A percentile compares a stretch with the other conserved stretches of the same genome.
These are phyloP conservation scores for Teinopalpus imperialis DNA, from an alignment of 2,888 invertebrate species.

Conservation along the genomic window DNA sequence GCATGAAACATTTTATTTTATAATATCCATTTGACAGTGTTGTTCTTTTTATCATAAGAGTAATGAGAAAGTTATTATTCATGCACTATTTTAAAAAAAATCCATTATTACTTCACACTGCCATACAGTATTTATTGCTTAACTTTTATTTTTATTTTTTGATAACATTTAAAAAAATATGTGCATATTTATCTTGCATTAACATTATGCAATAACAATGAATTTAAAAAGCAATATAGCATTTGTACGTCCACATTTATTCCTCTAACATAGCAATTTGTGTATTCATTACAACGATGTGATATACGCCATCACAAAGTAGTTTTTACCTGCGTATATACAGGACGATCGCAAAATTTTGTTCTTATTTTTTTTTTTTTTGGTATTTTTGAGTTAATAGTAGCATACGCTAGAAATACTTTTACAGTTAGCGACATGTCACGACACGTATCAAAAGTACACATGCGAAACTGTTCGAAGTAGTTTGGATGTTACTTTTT, in stretches of 20 bases:
- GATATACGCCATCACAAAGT: conserved; percentile 27
- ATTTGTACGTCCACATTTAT: conserved; percentile 9
- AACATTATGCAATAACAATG: too few relatives aligned
- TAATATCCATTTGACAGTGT: too few relatives aligned
- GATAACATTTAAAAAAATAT: too few relatives aligned
- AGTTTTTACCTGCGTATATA: conserved; percentile 22
- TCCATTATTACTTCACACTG: conserved; percentile 9
- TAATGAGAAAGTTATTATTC: too few relatives aligned
- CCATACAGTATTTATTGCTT: not conserved
- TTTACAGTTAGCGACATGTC: conserved; percentile 10
- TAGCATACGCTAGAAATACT: conserved; percentile 15
- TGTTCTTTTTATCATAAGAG: too few relatives aligned
- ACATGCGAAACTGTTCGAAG: too few relatives aligned
- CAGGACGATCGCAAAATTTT: conserved; percentile 23
- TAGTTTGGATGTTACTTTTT: too few relatives aligned
- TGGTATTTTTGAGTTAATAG: too few relatives aligned
- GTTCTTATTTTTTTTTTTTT: too few relatives aligned
- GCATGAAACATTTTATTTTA: too few relatives aligned
- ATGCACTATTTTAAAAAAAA: not conserved
- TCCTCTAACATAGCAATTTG: not conserved
- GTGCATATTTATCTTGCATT: too few relatives aligned
- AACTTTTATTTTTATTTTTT: too few relatives aligned
- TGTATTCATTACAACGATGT: conserved; percentile 30
- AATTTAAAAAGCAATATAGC: conserved; percentile 19
- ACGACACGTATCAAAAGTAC: not conserved